Percentiles rank a stretch among this genome's conserved stretches.
Conservation (phyloP, 2,113 vertebrate species). For the Cricetomys ansorgei region DNA sequence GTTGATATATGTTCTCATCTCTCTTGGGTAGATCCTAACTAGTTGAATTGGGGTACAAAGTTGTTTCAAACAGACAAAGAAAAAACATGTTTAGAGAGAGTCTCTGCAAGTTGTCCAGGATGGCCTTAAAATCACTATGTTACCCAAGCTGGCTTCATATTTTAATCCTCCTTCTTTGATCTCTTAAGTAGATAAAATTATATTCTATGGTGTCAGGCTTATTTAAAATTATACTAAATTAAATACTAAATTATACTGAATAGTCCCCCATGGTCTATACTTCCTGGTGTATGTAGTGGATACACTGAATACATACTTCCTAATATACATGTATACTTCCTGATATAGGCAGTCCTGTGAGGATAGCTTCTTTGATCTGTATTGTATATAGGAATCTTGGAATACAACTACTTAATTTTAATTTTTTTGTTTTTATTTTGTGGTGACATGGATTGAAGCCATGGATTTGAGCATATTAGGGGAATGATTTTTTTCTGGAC, state of each 20-base stretch:
- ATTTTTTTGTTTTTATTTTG: background rate
- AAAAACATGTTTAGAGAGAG: background rate
- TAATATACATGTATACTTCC: background rate
- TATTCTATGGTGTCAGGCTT: background rate
- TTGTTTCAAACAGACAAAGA: background rate
- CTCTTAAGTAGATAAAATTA: background rate
- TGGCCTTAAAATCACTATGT: background rate
- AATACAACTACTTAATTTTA: background rate
- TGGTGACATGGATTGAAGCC: background rate
- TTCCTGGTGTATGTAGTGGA: background rate
- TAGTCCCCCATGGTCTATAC: background rate
- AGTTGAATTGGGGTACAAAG: background rate
- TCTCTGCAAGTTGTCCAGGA: background rate
- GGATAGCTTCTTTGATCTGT: background rate
- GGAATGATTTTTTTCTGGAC: too few relatives aligned
- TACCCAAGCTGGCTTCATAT: background rate
- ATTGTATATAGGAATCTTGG: background rate
- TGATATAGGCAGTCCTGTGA: background rate
- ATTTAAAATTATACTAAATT: too few relatives aligned
- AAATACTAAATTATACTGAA: background rate
- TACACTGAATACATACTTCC: too few relatives aligned
- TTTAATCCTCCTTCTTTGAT: background rate
- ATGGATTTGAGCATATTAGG: background rate
- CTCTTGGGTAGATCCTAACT: background rate
- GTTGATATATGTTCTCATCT: background rate